A percentile compares a stretch with the other conserved stretches of the same genome.
Conservation (phyloP, 2,888 invertebrate species). For the Oxyteleia sp. region DNA sequence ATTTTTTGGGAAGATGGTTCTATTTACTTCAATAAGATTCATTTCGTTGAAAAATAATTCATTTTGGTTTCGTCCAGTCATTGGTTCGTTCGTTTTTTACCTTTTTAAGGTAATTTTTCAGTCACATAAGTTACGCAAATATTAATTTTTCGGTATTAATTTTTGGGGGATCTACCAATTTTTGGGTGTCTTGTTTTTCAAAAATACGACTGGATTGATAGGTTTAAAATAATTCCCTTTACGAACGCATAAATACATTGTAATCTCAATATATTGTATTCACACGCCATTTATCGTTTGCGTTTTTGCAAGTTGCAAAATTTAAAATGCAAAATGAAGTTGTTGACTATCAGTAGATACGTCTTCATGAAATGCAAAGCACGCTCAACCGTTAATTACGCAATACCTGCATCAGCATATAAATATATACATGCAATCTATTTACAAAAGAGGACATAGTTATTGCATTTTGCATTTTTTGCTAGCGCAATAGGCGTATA, state of each 20-base stretch:
- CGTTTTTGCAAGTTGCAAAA: conserved; percentile 28
- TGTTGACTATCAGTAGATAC: conserved; percentile 58
- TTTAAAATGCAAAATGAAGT: conserved; percentile 45
- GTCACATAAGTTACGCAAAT: no score
- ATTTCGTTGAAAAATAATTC: no score
- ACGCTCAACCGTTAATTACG: conserved; percentile 34
- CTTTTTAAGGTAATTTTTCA: no score
- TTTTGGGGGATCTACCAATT: no score
- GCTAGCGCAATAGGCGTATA: conserved; percentile 10
- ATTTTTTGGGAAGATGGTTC: no score
- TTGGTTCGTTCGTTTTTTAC: no score
- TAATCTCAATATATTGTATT: conserved; percentile 20
- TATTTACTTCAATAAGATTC: no score
- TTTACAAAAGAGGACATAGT: conserved; percentile 56
- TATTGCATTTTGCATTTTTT: conserved; percentile 47
- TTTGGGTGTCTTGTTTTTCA: no score
- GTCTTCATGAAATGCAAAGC: conserved; percentile 60
- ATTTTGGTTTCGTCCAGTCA: no score
- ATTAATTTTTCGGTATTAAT: no score
- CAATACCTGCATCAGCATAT: conserved; percentile 41
- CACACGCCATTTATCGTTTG: conserved; percentile 22
- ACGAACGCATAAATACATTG: conserved; percentile 13
- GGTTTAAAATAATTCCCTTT: no score
- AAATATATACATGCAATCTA: conserved; percentile 54
- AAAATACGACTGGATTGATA: no score